phyloP scores from a whole-genome alignment of 35 echinoderm and acorn worm genomes.

The Eucidaris tribuloides region DNA sequence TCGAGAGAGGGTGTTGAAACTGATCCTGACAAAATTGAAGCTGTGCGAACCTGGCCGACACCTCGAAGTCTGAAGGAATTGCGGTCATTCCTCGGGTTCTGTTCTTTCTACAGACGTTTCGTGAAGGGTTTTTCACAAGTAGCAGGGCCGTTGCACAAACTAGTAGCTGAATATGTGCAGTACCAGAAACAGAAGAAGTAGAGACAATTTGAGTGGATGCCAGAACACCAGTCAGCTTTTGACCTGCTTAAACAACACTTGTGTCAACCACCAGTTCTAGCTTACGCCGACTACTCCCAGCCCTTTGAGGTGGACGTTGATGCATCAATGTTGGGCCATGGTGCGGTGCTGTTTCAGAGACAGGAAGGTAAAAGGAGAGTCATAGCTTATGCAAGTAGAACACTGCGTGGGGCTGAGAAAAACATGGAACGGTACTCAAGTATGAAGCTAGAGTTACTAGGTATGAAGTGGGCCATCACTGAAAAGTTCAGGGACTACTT shows the following conservation, averaged over 20 bases:
- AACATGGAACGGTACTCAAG: constrained; percentile 72
- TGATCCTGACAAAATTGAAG: constrained; percentile 47
- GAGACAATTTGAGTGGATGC: not conserved
- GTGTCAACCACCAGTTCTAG: not conserved
- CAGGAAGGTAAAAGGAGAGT: constrained; percentile 20
- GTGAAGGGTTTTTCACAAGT: constrained; percentile 51
- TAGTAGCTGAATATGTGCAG: constrained; percentile 5
- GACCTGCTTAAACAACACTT: constrained; percentile 18
- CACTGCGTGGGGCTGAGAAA: constrained; percentile 27
- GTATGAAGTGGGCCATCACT: constrained; percentile 67
- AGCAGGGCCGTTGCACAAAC: constrained; percentile 58
- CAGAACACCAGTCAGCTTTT: constrained; percentile 25
- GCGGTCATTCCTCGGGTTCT: constrained; percentile 55
- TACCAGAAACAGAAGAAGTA: not conserved
- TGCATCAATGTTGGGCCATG: constrained; percentile 43
- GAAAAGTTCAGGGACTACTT: constrained; percentile 67
- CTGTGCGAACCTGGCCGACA: constrained; percentile 41
- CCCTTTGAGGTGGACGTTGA: constrained; percentile 57
- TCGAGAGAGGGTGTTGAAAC: constrained; percentile 14
- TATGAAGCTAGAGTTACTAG: constrained; percentile 70
- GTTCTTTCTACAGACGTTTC: constrained; percentile 72
- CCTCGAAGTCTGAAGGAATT: constrained; percentile 43
- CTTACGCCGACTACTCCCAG: constrained; percentile 23
- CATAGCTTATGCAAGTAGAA: constrained; percentile 66
- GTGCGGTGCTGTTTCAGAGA: constrained; percentile 62